Evolutionary conservation across 1,140 invertebrate genomes (phyloP).

Genomic region (Chironomus tepperi): DNA sequence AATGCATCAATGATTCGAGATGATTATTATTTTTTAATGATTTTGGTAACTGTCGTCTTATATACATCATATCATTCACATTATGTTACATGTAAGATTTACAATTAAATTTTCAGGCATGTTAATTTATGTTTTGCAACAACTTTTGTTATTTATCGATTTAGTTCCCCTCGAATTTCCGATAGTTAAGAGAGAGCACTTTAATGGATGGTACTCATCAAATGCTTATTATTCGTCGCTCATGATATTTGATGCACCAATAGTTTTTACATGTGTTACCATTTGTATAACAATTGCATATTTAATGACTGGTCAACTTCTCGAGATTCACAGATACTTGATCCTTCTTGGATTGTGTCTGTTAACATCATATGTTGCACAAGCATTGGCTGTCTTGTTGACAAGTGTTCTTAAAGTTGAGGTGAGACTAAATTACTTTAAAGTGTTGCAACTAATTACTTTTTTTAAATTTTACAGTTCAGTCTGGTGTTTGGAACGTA

Average conservation of each 20-base stretch:
- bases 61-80: slow-evolving; percentile 78
- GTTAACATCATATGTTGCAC: slow-evolving; percentile 47
- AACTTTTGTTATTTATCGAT: slow-evolving; percentile 32
- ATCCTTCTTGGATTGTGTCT: slow-evolving; percentile 48
- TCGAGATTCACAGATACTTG: slow-evolving; percentile 43
- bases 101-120: too few species aligned
- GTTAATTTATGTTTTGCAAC: too few species aligned
- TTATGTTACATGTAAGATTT: slow-evolving; percentile 45
- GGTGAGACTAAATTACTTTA: not conserved
- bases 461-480: slow-evolving; percentile 51
- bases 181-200: slow-evolving; percentile 75
- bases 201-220: slow-evolving; percentile 91
- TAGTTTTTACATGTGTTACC: slow-evolving; percentile 59
- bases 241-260: slow-evolving; percentile 61
- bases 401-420: not conserved
- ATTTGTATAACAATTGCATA: slow-evolving; percentile 50
- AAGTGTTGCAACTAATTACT: slow-evolving; percentile 26
- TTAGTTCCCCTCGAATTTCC: slow-evolving; percentile 80
- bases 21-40: slow-evolving; percentile 42
- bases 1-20: slow-evolving; percentile 46
- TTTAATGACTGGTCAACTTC: slow-evolving; percentile 50
- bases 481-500: too few species aligned
- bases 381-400: slow-evolving; percentile 36
- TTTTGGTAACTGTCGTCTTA: slow-evolving; percentile 67
- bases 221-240: slow-evolving; percentile 83